phyloP scores from a whole-genome alignment of 2,797 vertebrate genomes.

The Phrynocephalus vlangalii region DNA sequence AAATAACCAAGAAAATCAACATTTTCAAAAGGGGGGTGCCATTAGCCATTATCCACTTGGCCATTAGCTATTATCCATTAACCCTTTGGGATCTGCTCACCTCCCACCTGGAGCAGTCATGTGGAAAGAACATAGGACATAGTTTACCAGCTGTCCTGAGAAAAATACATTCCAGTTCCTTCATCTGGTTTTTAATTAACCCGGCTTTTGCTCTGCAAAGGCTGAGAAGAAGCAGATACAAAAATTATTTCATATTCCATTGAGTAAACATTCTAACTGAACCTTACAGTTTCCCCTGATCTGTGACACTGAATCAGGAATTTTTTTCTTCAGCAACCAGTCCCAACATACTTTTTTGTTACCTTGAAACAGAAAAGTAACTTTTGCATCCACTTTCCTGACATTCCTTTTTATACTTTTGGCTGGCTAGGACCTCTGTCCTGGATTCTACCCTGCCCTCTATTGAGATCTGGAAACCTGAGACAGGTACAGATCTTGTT shows the following conservation, averaged over 20 bases:
- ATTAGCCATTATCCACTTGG: conserved; percentile 32
- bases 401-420: background rate
- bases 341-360: background rate
- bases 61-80: conserved; percentile 34
- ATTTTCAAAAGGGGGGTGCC: conserved; percentile 18
- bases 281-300: background rate
- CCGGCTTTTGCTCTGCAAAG: background rate
- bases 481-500: background rate
- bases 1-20: background rate
- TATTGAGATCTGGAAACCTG: too few relatives aligned
- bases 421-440: too few relatives aligned
- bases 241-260: background rate
- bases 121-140: conserved; percentile 12
- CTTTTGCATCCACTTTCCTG: background rate
- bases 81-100: conserved; percentile 17
- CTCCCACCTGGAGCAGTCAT: conserved; percentile 11
- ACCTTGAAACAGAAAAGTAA: too few relatives aligned
- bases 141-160: conserved; percentile 7
- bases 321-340: background rate
- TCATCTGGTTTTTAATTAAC: conserved; percentile 44
- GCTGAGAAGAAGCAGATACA: background rate
- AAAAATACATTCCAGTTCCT: conserved; percentile 25
- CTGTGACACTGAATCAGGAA: background rate
- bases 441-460: background rate
- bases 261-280: background rate